Conservation (phyloP, 2,113 vertebrate genomes). For the Rhabdornis inornatus region DNA sequence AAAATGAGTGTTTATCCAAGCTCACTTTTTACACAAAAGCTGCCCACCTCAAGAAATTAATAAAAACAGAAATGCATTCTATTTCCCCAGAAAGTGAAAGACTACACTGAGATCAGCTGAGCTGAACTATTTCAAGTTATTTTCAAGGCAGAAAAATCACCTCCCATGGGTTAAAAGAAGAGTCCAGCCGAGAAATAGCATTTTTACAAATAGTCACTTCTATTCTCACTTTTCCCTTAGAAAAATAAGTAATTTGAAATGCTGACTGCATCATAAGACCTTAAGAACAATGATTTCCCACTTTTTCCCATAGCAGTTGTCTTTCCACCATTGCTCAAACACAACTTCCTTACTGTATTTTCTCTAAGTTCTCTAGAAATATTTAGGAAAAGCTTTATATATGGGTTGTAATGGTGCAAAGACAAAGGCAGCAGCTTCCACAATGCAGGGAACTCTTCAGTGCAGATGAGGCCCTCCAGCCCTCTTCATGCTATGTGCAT, state of each 20-base stretch:
- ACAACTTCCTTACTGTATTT: not conserved
- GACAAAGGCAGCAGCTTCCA: not conserved
- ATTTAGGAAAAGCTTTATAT: not conserved
- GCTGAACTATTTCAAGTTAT: slow-evolving; percentile 18
- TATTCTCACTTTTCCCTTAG: not conserved
- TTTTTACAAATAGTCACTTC: not conserved
- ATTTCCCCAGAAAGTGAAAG: not conserved
- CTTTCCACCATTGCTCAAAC: not conserved
- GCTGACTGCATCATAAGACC: not conserved
- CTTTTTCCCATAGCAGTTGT: not conserved
- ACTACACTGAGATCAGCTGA: not conserved
- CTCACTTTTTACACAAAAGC: slow-evolving; percentile 45
- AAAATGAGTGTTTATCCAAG: slow-evolving; percentile 55
- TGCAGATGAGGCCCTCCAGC: not conserved
- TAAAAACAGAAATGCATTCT: slow-evolving; percentile 54
- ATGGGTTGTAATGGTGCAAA: not conserved
- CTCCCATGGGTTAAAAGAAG: not conserved
- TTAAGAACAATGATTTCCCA: not conserved
- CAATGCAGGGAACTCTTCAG: not conserved
- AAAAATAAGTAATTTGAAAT: slow-evolving; percentile 48
- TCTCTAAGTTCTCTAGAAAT: not conserved
- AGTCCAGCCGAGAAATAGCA: not conserved
- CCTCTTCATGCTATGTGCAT: not conserved
- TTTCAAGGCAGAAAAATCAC: not conserved
- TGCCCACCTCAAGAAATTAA: slow-evolving; percentile 34